Base-by-base conservation (phyloP, 2,888 invertebrate species). In the Physocephala rufipes region DNA sequence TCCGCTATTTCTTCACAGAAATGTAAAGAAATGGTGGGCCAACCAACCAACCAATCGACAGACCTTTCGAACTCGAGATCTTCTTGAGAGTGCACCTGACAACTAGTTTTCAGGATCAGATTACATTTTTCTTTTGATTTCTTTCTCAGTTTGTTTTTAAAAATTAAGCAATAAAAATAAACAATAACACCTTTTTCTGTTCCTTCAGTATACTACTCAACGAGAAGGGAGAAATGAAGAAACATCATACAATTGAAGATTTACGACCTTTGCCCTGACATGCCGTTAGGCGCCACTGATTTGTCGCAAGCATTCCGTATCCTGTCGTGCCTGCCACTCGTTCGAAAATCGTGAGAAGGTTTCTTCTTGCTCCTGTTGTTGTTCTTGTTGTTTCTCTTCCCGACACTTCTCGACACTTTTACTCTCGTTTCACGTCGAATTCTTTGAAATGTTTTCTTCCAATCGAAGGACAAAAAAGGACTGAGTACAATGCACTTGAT, bases 271-370 rank as follows among this genome's bases (percentile, higher is more conserved):
- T 45, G 62, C 15, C 53, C 51, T n/a, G 51, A 30, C 59, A 36
- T 36, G 45, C 62, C 45, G 62, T 55, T 45, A 55, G 66, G 55
- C 66, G 66, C 66, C 66, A 30, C 55, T 58, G 24, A 15, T 53
- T 7, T 19, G 53, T 21, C n/a, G 53, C 21, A 26, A 13, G 24
- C 26, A 15, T 28, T 58, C 15, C 28, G 16, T 24, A 24, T 58
- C 58, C 58, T 58, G 58, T 58, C 24, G 24, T 58, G 58, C 55
- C 21, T 12, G 45, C 19, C 5, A 49, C 19, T 15, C 16, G n/a
- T 15, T 49, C 12, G n/a, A 49, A 49, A 16, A 36, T 36, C 36
- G 36, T 36, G 36, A 36, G 36, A 36, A 36, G 36, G 9, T 36
- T 36, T 36, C 36, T n/a, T n/a, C n/a, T n/a, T n/a, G n/a, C n/a